Evolutionary conservation across 2,797 vertebrate genomes (phyloP), one percentile per base, ranked within the genome.

Genomic region (Falco biarmicus): DNA sequence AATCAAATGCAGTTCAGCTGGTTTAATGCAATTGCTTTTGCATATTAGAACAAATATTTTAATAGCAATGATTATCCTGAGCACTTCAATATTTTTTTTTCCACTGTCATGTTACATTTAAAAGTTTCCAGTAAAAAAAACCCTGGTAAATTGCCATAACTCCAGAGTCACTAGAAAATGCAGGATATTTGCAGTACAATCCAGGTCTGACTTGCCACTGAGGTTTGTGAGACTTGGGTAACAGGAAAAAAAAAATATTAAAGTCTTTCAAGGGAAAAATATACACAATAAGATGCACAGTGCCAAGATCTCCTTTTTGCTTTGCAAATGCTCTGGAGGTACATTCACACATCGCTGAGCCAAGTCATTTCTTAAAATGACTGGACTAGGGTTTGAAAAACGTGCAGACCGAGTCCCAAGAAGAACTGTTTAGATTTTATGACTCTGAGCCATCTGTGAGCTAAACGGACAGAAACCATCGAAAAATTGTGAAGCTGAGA

Each of bases 321-420:
- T 81, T 68, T 83, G 64, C 93, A 93, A 95, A 84, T 56, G 47
- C 93, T 96, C 89, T 93, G 69, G 93, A 92, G 79, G 89, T 73
- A 88, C 82, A 93, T 94, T 83, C 9, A 50, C 76, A 89, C 82
- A 92, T 91, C 65, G 32, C 47, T 13, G 78, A 93, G 95, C 90
- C 95, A 96, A 95, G 37, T 69, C 1, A 84, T 95, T 95, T 95
- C 89, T 93, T 94, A 51, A 94, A 92, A 92, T 88, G 86, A 91
- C 89, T 86, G 87, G 92, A 94, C n/a, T 15, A 65, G 56, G 39
- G 69, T 85, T 79, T 89, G 39, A 73, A 57, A 96, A 96, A 96
- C 65, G 89, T 96, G 95, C 89, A 96, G 94, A 73, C 87, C 4
- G 61, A 89, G 95, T 93, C 78, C 90, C 50, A 78, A 60, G 69